Evolutionary conservation across 2,888 invertebrate genomes (phyloP).

Genomic region (Cheilosia impressa): DNA sequence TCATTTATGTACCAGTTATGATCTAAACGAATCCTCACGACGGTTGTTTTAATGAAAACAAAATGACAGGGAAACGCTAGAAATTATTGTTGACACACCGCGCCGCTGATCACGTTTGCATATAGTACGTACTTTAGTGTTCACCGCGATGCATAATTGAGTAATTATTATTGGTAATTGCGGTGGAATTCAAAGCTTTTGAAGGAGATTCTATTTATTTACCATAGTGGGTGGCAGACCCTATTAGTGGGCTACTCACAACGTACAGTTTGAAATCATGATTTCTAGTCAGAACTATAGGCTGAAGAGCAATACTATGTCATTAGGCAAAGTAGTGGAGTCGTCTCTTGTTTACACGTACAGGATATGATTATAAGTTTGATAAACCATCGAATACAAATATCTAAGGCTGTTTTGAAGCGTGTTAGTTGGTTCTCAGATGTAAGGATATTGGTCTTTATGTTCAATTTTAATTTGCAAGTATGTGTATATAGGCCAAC

Average conservation of each 20-base stretch:
- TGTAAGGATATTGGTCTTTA: too few relatives aligned
- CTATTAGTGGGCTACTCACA: conserved; percentile 1
- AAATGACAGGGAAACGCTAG: conserved; percentile 59
- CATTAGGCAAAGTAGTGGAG: too few relatives aligned
- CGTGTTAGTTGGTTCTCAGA: too few relatives aligned
- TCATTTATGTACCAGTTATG: conserved; percentile 13
- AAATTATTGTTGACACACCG: conserved; percentile 40
- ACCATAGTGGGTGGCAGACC: conserved; percentile 35
- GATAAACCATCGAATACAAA: too few relatives aligned
- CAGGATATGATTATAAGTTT: too few relatives aligned
- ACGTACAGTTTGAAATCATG: conserved; percentile 1
- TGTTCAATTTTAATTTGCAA: too few relatives aligned
- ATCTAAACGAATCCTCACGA: conserved; percentile 44
- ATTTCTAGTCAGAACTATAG: conserved; percentile 10
- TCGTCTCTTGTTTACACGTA: too few relatives aligned
- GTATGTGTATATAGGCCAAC: too few relatives aligned
- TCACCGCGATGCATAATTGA: conserved; percentile 38
- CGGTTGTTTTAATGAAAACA: conserved; percentile 46
- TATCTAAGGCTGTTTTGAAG: too few relatives aligned
- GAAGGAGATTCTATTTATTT: conserved; percentile 34
- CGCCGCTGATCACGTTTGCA: conserved; percentile 31
- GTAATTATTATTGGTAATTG: conserved; percentile 36
- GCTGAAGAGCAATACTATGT: neutral
- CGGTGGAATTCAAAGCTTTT: conserved; percentile 45
- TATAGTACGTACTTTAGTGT: conserved; percentile 7